A percentile compares a stretch with the other conserved stretches of the same genome.
These are phyloP conservation scores for Rhagoletis pomonella DNA, from an alignment of 1,140 invertebrate genomes.

Conservation along the genomic window DNA sequence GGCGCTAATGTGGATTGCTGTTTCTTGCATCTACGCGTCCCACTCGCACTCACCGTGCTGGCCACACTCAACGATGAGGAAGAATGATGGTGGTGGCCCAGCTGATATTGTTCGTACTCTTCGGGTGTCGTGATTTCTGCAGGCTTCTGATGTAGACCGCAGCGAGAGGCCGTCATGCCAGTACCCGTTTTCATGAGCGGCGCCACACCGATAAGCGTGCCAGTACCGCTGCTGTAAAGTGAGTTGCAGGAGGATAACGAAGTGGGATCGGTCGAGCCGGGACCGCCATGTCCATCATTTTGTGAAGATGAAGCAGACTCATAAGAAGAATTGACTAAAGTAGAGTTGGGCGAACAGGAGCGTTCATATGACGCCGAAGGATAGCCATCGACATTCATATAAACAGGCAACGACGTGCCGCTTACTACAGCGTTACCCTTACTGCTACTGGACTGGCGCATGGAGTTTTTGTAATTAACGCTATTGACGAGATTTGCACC, in stretches of 20 bases:
- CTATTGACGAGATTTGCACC: conserved; percentile 20
- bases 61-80: conserved; percentile 63
- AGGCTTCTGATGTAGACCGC: conserved; percentile 61
- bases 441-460: conserved; percentile 22
- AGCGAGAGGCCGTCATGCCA: conserved; percentile 58
- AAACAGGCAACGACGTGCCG: conserved; percentile 58
- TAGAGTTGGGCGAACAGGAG: conserved; percentile 58
- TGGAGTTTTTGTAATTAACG: conserved; percentile 53
- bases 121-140: conserved; percentile 65
- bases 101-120: conserved; percentile 65
- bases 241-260: conserved; percentile 62
- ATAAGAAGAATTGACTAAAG: conserved; percentile 63
- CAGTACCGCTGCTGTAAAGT: conserved; percentile 61
- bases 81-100: conserved; percentile 64
- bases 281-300: conserved; percentile 48
- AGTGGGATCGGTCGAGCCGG: conserved; percentile 61
- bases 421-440: neutral
- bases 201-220: conserved; percentile 44
- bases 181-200: conserved; percentile 20
- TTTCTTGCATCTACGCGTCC: conserved; percentile 55
- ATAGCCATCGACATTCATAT: conserved; percentile 66
- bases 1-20: neutral
- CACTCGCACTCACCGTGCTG: conserved; percentile 60
- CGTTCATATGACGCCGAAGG: conserved; percentile 54
- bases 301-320: conserved; percentile 63